Base-by-base conservation (phyloP, 1,140 invertebrate genomes). In the Venustaconcha ellipsiformis region DNA sequence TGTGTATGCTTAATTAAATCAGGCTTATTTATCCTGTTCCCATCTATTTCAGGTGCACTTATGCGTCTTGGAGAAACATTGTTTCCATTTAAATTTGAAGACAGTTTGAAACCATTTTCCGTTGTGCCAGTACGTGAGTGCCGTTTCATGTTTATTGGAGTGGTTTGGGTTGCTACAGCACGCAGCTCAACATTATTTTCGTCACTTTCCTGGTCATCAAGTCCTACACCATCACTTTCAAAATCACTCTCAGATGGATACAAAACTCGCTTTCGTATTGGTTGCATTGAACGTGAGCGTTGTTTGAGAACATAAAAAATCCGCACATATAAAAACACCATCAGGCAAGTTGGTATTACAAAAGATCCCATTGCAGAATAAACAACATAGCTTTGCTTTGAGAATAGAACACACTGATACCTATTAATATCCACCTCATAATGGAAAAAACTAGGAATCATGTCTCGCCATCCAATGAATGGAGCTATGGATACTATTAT, bases 321-420 rank as follows among this genome's bases (percentile, higher is more conserved):
- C 78, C 95, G 92, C 93, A 96, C 96, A 90, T 99, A 99, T 91
- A 99, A 96, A 92, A 98, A 97, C 68, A 98, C 91, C 95, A 99
- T 98, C 57, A 99, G 94, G 80, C 97, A 93, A 94, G 97, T 97
- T 15, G 97, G 97, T 83, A 99, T 94, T 89, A 97, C 97, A 92
- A 99, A 99, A 68, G 96, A 97, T 14, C 97, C 96, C 30, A 97
- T 92, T 2, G 97, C 96, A 8, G 96, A 97, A 90, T 96, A 99
- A 67, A 99, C 91, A 82, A 99, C 98, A 91, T 99, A 99, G 26
- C 95, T 95, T 69, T 94, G 93, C 15, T 82, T 85, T 60, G 84
- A 78, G 80, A 90, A 90, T 56, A 91, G 79, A 23, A 89, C 80
- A 78, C 90, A 91, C 23, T 89, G 76, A 65, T 88, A 84, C 14